These are phyloP conservation scores for Paralichthys olivaceus DNA, from an alignment of 2,113 vertebrate species.

Conservation along the genomic window DNA sequence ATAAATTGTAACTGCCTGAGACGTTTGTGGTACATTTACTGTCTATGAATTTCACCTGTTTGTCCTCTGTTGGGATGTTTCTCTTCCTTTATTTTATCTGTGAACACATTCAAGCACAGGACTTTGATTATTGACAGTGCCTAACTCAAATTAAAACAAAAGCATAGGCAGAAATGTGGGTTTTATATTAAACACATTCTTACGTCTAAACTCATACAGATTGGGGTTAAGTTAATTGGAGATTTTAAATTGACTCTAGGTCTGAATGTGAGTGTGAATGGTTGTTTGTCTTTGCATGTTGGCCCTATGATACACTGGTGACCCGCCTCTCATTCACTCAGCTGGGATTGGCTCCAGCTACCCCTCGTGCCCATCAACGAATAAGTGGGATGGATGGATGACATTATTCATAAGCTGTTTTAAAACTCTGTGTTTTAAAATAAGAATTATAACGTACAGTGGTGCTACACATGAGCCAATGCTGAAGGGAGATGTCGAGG, in stretches of 20 bases:
- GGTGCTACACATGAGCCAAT: not conserved
- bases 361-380: too few relatives aligned
- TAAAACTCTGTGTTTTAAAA: not conserved
- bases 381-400: not conserved
- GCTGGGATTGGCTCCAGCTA: too few relatives aligned
- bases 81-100: conserved; percentile 16
- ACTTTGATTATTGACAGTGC: not conserved
- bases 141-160: not conserved
- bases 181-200: not conserved
- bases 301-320: too few relatives aligned
- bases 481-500: not conserved
- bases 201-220: too few relatives aligned
- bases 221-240: too few relatives aligned
- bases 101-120: conserved; percentile 11
- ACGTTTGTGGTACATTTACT: not conserved
- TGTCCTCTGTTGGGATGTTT: not conserved
- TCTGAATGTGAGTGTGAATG: too few relatives aligned
- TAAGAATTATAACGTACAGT: not conserved
- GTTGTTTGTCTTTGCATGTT: too few relatives aligned
- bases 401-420: conserved; percentile 3
- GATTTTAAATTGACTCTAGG: too few relatives aligned
- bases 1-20: not conserved
- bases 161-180: not conserved
- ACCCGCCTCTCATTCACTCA: too few relatives aligned
- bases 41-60: not conserved